Conservation (phyloP, 2,888 invertebrate species). For the Lepidocyrtoides sp. region DNA sequence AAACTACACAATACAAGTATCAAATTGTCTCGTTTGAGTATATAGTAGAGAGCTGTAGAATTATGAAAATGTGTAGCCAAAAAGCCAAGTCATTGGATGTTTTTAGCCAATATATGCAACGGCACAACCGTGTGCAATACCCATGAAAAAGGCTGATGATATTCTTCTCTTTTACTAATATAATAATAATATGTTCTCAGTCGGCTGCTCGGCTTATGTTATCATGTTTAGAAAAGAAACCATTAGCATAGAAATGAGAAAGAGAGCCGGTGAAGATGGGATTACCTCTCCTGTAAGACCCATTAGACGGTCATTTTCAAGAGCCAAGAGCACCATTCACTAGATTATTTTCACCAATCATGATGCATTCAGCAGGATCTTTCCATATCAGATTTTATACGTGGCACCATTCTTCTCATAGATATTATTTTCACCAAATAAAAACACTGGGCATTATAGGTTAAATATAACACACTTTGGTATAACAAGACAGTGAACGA, state of each 20-base stretch:
- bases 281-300: constrained; percentile 47
- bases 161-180: neutral
- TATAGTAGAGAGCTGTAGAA: too few species aligned
- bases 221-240: constrained; percentile 4
- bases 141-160: too few species aligned
- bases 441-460: neutral
- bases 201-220: neutral
- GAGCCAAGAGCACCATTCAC: constrained; percentile 54
- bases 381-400: neutral
- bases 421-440: neutral
- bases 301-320: constrained; percentile 66
- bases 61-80: too few species aligned
- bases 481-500: neutral
- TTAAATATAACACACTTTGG: neutral
- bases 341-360: constrained; percentile 38
- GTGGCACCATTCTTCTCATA: neutral
- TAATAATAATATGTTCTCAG: neutral
- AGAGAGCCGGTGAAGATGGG: constrained; percentile 27
- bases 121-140: too few species aligned
- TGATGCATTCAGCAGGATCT: neutral
- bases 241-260: constrained; percentile 59
- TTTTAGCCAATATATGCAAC: too few species aligned
- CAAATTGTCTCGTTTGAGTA: too few species aligned
- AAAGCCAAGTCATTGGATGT: too few species aligned
- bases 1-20: too few species aligned